Evolutionary conservation across 2,113 vertebrate genomes (phyloP).

Genomic region (Phyllopteryx taeniolatus): DNA sequence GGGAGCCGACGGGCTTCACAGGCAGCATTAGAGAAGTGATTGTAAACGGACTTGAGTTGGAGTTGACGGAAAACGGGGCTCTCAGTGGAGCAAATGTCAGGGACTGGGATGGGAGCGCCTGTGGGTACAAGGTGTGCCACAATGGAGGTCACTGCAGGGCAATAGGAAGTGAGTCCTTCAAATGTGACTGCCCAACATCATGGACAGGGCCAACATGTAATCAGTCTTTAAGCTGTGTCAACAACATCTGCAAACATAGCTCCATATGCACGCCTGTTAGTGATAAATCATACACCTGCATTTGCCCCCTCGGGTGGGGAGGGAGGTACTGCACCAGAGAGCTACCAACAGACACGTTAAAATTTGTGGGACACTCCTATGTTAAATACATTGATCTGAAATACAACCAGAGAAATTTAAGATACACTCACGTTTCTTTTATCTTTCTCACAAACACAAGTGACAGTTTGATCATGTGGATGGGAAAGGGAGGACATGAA

Average conservation of each 20-base stretch:
- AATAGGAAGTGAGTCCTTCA: constrained; percentile 53
- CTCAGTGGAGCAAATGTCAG: constrained; percentile 77
- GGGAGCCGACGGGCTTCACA: constrained; percentile 73
- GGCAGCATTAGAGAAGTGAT: constrained; percentile 77
- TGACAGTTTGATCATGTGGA: constrained; percentile 78
- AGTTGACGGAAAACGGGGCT: constrained; percentile 74
- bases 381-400: constrained; percentile 78
- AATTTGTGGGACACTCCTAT: constrained; percentile 78
- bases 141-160: constrained; percentile 73
- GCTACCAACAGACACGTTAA: constrained; percentile 64
- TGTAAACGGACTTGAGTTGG: constrained; percentile 76
- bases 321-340: constrained; percentile 73
- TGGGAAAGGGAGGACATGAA: constrained; percentile 79
- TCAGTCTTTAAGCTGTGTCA: constrained; percentile 68
- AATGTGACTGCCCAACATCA: constrained; percentile 69
- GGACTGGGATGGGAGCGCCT: constrained; percentile 83
- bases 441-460: constrained; percentile 71
- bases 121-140: constrained; percentile 79
- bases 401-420: constrained; percentile 74
- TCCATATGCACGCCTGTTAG: constrained; percentile 70
- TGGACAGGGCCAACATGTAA: constrained; percentile 78
- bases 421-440: constrained; percentile 72
- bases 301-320: constrained; percentile 77
- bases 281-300: constrained; percentile 70
- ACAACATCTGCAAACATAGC: constrained; percentile 67